A percentile compares a stretch with the other conserved stretches of the same genome.
These are phyloP conservation scores for Tetranychus piercei DNA, from an alignment of 2,888 invertebrate species.

Conservation along the genomic window DNA sequence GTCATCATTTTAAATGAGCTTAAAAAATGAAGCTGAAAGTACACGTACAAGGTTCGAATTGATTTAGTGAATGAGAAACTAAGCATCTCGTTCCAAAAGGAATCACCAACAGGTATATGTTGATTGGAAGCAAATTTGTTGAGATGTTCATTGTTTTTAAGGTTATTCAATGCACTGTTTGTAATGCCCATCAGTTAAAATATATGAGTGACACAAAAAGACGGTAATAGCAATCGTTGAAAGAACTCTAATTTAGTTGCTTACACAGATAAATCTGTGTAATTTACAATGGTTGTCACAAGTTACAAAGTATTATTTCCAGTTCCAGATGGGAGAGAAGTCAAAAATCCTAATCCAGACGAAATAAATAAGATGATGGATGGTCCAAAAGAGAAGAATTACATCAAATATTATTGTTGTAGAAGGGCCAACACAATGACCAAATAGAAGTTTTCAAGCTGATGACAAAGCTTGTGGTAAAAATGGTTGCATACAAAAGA, in stretches of 20 bases:
- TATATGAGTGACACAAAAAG: neutral
- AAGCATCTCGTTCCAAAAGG: slow-evolving; percentile 81
- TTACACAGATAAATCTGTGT: neutral
- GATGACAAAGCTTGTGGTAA: too few relatives aligned
- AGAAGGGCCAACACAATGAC: too few relatives aligned
- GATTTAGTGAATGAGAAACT: slow-evolving; percentile 60
- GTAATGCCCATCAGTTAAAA: slow-evolving; percentile 24
- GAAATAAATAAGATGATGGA: too few relatives aligned
- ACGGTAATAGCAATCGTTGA: neutral
- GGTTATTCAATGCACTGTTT: slow-evolving; percentile 42
- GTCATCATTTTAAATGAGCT: neutral
- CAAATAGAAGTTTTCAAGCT: too few relatives aligned
- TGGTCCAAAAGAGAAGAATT: too few relatives aligned
- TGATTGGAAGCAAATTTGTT: slow-evolving; percentile 58
- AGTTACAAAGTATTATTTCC: too few relatives aligned
- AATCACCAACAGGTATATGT: slow-evolving; percentile 61
- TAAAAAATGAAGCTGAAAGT: neutral
- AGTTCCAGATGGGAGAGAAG: too few relatives aligned
- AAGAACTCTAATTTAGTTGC: neutral
- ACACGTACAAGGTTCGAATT: slow-evolving; percentile 24
- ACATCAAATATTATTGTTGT: too few relatives aligned
- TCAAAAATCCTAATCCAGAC: too few relatives aligned
- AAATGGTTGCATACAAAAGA: too few relatives aligned
- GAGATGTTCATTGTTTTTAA: slow-evolving; percentile 58
- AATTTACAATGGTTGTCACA: neutral